Conservation (phyloP, 2,797 vertebrate genomes). For the Okamejei kenojei region DNA sequence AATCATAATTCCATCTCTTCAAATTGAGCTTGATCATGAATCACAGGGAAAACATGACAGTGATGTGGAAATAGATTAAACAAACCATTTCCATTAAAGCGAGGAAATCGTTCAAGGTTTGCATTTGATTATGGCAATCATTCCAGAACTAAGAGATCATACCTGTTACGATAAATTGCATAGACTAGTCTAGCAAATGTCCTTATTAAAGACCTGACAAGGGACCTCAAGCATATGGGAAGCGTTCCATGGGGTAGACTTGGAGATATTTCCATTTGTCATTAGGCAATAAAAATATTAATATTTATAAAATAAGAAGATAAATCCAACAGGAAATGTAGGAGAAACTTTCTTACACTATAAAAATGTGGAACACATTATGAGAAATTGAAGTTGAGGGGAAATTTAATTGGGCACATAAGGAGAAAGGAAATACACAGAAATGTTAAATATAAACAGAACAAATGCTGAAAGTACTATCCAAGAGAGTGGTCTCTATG, state of each 20-base stretch:
- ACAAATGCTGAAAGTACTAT: too few species aligned
- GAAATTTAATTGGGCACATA: too few species aligned
- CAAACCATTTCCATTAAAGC: constrained; percentile 3
- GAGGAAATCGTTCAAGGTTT: neutral
- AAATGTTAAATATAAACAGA: too few species aligned
- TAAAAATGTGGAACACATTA: neutral
- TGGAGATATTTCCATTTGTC: neutral
- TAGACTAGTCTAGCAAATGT: neutral
- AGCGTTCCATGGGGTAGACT: neutral
- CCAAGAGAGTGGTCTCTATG: too few species aligned
- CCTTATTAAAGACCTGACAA: neutral
- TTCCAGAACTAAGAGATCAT: neutral
- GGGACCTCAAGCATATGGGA: neutral
- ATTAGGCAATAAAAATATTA: neutral
- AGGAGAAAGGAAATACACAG: too few species aligned
- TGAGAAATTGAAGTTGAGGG: neutral
- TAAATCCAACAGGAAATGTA: neutral
- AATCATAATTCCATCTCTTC: neutral
- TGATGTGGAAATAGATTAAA: neutral
- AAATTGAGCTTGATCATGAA: neutral
- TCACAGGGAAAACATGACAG: neutral
- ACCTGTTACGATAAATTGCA: neutral
- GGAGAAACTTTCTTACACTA: neutral
- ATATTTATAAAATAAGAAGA: neutral
- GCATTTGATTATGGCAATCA: constrained; percentile 16